These are phyloP conservation scores for Sceloporus undulatus DNA, from an alignment of 2,113 vertebrate genomes.

Conservation along the genomic window DNA sequence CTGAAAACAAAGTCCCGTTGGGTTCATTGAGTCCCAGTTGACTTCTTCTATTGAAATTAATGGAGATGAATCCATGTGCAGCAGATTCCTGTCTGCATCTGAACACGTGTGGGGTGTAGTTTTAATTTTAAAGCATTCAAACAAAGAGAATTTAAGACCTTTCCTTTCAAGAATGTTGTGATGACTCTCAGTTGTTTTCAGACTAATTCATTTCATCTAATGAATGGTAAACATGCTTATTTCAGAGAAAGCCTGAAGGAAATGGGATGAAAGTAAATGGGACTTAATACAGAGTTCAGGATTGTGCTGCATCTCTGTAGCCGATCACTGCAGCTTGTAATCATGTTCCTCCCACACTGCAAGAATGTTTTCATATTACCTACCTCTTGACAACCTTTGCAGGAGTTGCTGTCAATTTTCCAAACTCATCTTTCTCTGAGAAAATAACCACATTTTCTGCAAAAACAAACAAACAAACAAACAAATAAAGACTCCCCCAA, in stretches of 20 bases:
- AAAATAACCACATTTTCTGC: constrained; percentile 93
- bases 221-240: neutral
- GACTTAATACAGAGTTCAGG: neutral
- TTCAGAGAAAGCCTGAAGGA: neutral
- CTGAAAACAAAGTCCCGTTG: neutral
- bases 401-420: constrained; percentile 91
- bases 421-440: constrained; percentile 95
- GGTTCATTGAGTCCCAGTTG: neutral
- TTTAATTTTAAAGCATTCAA: constrained; percentile 6
- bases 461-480: constrained; percentile 45
- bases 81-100: neutral
- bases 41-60: neutral
- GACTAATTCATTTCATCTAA: neutral
- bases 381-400: constrained; percentile 94
- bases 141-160: neutral
- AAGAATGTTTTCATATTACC: constrained; percentile 38
- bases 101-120: no score
- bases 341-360: neutral
- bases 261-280: neutral
- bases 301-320: neutral
- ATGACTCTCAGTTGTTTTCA: neutral
- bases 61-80: no score
- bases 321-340: neutral
- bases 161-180: neutral
- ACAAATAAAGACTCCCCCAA: neutral